These are phyloP conservation scores for Phalacrocorax carbo DNA, from an alignment of 2,113 vertebrate species.

Conservation along the genomic window DNA sequence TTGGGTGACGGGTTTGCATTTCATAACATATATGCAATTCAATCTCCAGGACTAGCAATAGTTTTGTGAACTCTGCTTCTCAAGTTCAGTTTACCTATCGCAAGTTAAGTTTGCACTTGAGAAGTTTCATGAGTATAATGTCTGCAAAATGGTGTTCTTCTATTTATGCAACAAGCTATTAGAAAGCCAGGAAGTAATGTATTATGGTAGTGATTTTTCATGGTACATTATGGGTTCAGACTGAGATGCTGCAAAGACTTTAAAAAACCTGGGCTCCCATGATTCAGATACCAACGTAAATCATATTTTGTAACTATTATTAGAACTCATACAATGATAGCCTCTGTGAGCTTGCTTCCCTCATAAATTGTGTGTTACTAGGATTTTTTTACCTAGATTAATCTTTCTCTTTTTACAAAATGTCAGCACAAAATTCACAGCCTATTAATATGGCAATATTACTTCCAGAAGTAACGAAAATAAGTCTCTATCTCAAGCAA, in stretches of 20 bases:
- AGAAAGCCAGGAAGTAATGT: neutral
- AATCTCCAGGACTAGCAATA: neutral
- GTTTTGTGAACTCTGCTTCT: neutral
- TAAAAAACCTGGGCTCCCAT: neutral
- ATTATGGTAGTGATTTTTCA: neutral
- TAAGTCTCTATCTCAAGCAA: slow-evolving; percentile 40
- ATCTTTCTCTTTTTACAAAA: slow-evolving; percentile 29
- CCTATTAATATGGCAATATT: slow-evolving; percentile 38
- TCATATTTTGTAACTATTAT: slow-evolving; percentile 21
- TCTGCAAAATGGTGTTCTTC: neutral
- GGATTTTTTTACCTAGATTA: neutral
- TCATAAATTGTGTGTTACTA: slow-evolving; percentile 14
- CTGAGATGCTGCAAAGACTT: neutral
- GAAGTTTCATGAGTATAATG: neutral
- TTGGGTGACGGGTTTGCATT: neutral
- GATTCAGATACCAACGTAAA: neutral
- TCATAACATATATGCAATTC: neutral
- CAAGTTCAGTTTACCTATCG: neutral
- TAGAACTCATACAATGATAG: neutral
- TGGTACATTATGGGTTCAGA: neutral
- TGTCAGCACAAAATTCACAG: slow-evolving; percentile 21
- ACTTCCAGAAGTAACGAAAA: slow-evolving; percentile 36
- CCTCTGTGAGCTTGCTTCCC: neutral
- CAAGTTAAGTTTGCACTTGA: neutral
- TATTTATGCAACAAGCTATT: neutral